Percentiles rank a stretch among this genome's conserved stretches.
phyloP scores from a whole-genome alignment of 2,888 invertebrate genomes.

The Plebejus argus region DNA sequence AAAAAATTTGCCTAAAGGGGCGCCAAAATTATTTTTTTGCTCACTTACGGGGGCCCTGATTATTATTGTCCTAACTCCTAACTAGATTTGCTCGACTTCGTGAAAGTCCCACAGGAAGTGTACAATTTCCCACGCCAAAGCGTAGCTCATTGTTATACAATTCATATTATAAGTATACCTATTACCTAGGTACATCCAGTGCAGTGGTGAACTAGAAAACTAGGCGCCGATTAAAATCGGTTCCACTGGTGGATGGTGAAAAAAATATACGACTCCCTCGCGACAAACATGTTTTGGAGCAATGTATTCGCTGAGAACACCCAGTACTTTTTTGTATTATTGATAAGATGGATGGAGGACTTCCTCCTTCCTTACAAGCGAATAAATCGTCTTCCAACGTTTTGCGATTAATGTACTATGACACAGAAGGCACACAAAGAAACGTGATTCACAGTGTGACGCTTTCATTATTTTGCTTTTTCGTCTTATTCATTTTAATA shows the following conservation, averaged over 20 bases:
- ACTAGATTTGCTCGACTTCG: not conserved
- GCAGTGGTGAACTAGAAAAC: too few relatives aligned
- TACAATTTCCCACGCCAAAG: not conserved
- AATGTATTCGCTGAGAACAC: too few relatives aligned
- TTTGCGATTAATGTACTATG: not conserved
- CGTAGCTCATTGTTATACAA: not conserved
- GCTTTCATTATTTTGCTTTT: not conserved
- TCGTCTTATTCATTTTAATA: not conserved
- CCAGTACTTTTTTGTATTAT: not conserved
- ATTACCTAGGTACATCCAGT: too few relatives aligned
- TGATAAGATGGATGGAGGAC: not conserved
- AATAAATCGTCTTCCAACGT: slow-evolving; percentile 10
- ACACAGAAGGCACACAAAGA: slow-evolving; percentile 5
- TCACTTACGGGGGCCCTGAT: too few relatives aligned
- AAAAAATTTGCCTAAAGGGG: too few relatives aligned
- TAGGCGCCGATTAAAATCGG: too few relatives aligned
- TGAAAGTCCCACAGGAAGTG: not conserved
- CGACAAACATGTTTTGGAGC: not conserved
- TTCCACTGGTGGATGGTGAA: too few relatives aligned
- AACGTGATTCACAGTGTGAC: not conserved
- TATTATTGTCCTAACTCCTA: too few relatives aligned
- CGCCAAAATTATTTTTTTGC: too few relatives aligned
- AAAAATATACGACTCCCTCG: too few relatives aligned
- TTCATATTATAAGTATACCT: too few relatives aligned
- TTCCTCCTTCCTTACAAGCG: not conserved